These are phyloP conservation scores for Gnatocerus cornutus DNA, from an alignment of 2,888 invertebrate species.

Conservation along the genomic window DNA sequence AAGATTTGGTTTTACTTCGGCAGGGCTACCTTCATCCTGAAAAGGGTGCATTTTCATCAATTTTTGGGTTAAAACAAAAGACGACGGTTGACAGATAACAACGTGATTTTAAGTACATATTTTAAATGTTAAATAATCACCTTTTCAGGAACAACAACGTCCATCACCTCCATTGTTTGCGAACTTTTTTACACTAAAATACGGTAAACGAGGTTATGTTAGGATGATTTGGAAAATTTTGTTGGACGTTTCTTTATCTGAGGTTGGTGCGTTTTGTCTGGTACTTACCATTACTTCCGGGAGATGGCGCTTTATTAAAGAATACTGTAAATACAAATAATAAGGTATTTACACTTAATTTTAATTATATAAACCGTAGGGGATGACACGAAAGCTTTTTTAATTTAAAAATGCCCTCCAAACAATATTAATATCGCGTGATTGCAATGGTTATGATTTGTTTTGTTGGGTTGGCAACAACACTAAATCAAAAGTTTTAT, in stretches of 20 bases:
- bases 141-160: slow-evolving; percentile 86
- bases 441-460: no score
- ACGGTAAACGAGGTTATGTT: slow-evolving; percentile 26
- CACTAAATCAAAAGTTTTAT: no score
- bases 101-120: not conserved
- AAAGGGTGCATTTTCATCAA: slow-evolving; percentile 49
- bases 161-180: slow-evolving; percentile 85
- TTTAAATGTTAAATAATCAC: slow-evolving; percentile 69
- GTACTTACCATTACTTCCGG: no score
- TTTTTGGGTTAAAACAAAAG: slow-evolving; percentile 25
- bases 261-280: no score
- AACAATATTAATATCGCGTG: no score
- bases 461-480: no score
- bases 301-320: not conserved
- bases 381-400: no score
- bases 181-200: not conserved
- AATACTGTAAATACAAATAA: not conserved
- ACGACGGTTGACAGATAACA: slow-evolving; percentile 1
- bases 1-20: slow-evolving; percentile 80
- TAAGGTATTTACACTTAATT: no score
- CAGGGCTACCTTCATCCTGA: slow-evolving; percentile 81
- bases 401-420: no score
- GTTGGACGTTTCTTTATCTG: no score
- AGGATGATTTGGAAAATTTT: slow-evolving; percentile 30
- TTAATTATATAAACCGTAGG: no score